These are phyloP conservation scores for Ptyas mucosa DNA, from an alignment of 2,113 vertebrate genomes.

Conservation along the genomic window DNA sequence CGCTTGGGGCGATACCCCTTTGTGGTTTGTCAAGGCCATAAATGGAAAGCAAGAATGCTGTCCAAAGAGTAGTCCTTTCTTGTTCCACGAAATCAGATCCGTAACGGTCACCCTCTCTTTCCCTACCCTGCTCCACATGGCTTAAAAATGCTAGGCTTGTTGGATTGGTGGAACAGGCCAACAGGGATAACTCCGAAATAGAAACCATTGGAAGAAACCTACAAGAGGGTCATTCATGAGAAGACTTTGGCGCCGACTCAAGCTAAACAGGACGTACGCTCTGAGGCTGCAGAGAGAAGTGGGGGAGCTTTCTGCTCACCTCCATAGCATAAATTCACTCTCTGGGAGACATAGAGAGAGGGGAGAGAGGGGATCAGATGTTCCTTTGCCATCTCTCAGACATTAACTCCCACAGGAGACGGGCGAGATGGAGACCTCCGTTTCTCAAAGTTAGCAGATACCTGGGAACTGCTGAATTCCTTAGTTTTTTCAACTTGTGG, in stretches of 20 bases:
- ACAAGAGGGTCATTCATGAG: slow-evolving; percentile 47
- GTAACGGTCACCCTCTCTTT: neutral
- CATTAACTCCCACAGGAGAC: neutral
- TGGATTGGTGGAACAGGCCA: slow-evolving; percentile 24
- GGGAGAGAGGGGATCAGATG: neutral
- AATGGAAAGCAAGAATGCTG: neutral
- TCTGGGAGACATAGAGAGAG: neutral
- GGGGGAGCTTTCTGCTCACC: slow-evolving; percentile 22
- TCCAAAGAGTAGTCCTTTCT: neutral
- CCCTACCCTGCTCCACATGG: neutral
- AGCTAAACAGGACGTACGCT: slow-evolving; percentile 33
- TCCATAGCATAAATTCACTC: neutral
- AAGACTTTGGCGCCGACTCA: slow-evolving; percentile 47
- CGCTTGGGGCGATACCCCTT: accelerated
- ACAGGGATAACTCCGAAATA: accelerated
- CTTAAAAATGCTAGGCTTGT: accelerated
- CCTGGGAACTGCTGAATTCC: neutral
- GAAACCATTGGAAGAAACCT: neutral
- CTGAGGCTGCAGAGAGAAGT: neutral
- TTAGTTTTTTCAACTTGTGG: neutral
- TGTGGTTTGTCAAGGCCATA: neutral
- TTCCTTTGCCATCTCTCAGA: neutral
- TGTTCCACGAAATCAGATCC: neutral
- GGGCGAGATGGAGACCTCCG: neutral
- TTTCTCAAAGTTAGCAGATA: neutral